Base-by-base conservation (phyloP, 2,797 vertebrate genomes). In the Anniella stebbinsi region DNA sequence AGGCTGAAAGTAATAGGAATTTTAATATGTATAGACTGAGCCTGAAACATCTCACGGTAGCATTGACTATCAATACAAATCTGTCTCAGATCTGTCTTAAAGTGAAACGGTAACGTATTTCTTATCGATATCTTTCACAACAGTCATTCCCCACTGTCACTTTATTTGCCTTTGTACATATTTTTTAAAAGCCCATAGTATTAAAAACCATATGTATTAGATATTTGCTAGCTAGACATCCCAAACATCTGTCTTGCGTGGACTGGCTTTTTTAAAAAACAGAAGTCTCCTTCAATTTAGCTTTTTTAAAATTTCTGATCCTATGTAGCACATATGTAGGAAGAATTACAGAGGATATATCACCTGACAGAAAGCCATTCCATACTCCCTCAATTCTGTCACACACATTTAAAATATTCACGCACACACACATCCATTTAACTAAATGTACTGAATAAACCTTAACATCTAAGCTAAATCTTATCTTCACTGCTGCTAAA, bases 391-490 rank as follows among this genome's bases (percentile, higher is more conserved):
- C 95, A 92, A n/a, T n/a, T 38, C 80, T 94, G 88, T 92, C 89
- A 88, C 75, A 21, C 77, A 90, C 38, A 91, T 87, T 75, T 77
- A 82, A 45, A 70, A 63, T 23, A 57, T 81, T 23, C 17, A 45
- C 63, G 90, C 80, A 70, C 81, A 88, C 81, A 88, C 84, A 95
- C 94, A 94, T 96, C 97, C 96, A 97, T 98, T 98, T 97, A 97
- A 97, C 95, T 97, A 97, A 98, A 97, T 96, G 97, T 96, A 98
- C 96, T 96, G 97, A 98, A 98, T 97, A 98, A 98, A 98, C 97
- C 97, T 96, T 97, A 97, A 96, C 98, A 97, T 97, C 97, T 96
- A 96, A 92, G 96, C 96, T 98, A 98, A 98, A 98, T 98, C 98
- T 98, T 97, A 98, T 98, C 97, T 98, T 96, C 97, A 92, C 92